A percentile compares a stretch with the other conserved stretches of the same genome.
These are phyloP conservation scores for Diprion similis DNA, from an alignment of 1,140 invertebrate species.

Conservation along the genomic window DNA sequence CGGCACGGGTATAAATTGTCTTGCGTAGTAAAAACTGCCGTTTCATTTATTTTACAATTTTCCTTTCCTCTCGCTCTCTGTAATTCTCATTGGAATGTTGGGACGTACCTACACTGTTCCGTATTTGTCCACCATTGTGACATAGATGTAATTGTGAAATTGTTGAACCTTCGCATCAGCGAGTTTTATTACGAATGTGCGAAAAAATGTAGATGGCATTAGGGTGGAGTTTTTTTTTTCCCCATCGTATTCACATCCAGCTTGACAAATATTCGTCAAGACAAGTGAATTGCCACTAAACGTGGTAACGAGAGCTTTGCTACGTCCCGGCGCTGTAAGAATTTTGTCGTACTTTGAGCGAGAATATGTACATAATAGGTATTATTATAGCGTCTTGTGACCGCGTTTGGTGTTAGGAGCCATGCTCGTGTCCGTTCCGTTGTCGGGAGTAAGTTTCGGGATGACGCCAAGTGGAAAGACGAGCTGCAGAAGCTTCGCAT, in stretches of 20 bases:
- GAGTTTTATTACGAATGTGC: too few relatives aligned
- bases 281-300: too few relatives aligned
- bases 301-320: background rate
- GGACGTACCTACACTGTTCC: too few relatives aligned
- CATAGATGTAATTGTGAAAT: too few relatives aligned
- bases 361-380: background rate
- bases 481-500: background rate
- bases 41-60: background rate
- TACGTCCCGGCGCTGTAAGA: background rate
- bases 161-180: too few relatives aligned
- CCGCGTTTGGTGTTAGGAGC: background rate
- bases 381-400: background rate
- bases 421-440: background rate
- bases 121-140: too few relatives aligned
- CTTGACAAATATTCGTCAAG: too few relatives aligned
- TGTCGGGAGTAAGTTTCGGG: background rate
- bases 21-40: too few relatives aligned
- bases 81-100: too few relatives aligned
- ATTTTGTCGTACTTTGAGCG: background rate
- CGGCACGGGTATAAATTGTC: background rate
- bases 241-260: too few relatives aligned
- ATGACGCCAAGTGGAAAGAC: background rate
- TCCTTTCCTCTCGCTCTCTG: background rate
- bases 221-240: too few relatives aligned
- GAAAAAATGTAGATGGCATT: too few relatives aligned